Evolutionary conservation across 2,888 invertebrate genomes (phyloP).

Genomic region (Chymomyza amoena): DNA sequence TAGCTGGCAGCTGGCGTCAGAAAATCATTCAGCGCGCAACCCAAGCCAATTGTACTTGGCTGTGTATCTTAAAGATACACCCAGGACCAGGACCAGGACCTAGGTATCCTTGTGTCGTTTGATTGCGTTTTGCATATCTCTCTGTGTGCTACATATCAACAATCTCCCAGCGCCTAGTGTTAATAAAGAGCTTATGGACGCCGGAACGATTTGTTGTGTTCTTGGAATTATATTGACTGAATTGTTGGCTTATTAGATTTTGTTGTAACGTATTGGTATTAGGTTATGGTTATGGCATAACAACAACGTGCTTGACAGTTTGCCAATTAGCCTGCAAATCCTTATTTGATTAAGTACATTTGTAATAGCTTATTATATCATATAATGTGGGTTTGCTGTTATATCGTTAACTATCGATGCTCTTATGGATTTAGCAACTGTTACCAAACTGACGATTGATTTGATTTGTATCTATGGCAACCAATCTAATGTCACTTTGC

Average conservation of each 20-base stretch:
- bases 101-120: neutral
- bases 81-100: neutral
- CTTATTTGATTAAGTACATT: neutral
- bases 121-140: neutral
- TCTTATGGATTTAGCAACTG: neutral
- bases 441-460: neutral
- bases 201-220: neutral
- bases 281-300: neutral
- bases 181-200: neutral
- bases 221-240: neutral
- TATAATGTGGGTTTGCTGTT: neutral
- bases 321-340: neutral
- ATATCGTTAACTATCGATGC: neutral
- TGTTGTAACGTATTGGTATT: neutral
- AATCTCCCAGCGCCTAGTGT: neutral
- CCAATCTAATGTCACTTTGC: too few species aligned
- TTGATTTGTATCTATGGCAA: neutral
- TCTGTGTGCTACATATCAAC: neutral
- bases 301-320: neutral
- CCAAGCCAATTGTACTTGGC: conserved; percentile 18
- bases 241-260: neutral
- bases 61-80: conserved; percentile 21
- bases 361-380: neutral
- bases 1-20: conserved; percentile 31
- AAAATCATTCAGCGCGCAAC: conserved; percentile 22